Evolutionary conservation across 2,888 invertebrate genomes (phyloP), one percentile per base, ranked within the genome.

Genomic region (Andrena minutula): DNA sequence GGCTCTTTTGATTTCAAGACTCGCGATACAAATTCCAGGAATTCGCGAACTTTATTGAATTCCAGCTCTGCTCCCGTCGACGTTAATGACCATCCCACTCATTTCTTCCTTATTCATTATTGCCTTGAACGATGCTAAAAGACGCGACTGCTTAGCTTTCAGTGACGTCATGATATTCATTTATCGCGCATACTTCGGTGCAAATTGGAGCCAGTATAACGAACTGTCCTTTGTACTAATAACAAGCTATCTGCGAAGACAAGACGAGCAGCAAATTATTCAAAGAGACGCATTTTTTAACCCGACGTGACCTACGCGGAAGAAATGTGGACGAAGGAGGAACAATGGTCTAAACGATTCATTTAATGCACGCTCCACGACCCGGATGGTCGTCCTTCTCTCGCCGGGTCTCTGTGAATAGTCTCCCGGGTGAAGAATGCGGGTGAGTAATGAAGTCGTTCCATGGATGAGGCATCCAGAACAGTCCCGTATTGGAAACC

Each of bases 391-490:
- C 69, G 56, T 58, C 49, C 70, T 35, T 71, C 69, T 72, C 58
- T 32, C 66, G 64, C 28, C 47, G 58, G 75, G 80, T 86, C 78
- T 77, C 68, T 70, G 75, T 65, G 79, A 73, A 80, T 79, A 66
- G 70, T 28, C 47, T n/a, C 12, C 26, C 51, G 12, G 41, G 23
- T 32, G 78, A 88, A 79, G 73, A 84, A 88, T 87, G 87, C 86
- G 86, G 88, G 87, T 75, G 86, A 87, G 82, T 88, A 87, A 87
- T 79, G 80, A 87, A 88, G 80, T 81, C 76, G 79, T 69, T 73
- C 74, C 47, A 73, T 35, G 75, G 77, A 80, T 80, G 71, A 82
- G 75, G 60, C 65, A 71, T 66, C 64, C 66, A 70, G 75, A 76
- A 69, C 49, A 58, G 82, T 84, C 75, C 79, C 86, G 77, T 88